These are phyloP conservation scores for Ptilodon capucinus DNA, from an alignment of 2,888 invertebrate genomes.

Conservation along the genomic window DNA sequence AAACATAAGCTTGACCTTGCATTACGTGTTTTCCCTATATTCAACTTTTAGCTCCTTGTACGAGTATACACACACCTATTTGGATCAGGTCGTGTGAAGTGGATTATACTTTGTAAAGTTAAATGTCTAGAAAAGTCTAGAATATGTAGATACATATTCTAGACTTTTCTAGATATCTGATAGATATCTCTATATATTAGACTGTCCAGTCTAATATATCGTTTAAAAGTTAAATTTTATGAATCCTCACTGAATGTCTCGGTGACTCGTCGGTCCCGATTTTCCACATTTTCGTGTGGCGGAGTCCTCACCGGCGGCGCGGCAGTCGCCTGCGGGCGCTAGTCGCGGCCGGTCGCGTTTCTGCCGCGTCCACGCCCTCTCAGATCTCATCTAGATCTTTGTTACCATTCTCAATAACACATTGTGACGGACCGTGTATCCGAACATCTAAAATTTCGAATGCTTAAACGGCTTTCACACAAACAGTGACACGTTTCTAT, in stretches of 20 bases:
- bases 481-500: background rate
- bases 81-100: no score
- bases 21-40: no score
- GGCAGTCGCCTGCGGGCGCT: conserved; percentile 42
- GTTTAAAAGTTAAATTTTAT: conserved; percentile 21
- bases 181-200: no score
- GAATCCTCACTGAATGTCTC: conserved; percentile 23
- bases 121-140: no score
- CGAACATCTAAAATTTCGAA: background rate
- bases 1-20: no score
- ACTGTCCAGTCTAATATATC: no score
- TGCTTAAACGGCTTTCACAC: background rate
- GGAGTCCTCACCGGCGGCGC: conserved; percentile 5
- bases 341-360: conserved; percentile 41
- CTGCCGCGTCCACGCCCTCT: conserved; percentile 14
- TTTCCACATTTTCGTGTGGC: conserved; percentile 15
- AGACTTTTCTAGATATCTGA: no score
- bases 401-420: conserved; percentile 9
- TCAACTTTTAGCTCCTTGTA: no score
- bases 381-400: conserved; percentile 4
- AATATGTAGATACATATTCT: no score
- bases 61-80: no score
- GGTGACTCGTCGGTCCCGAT: conserved; percentile 17
- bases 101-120: no score
- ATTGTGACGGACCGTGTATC: background rate